A percentile compares a stretch with the other conserved stretches of the same genome.
Conservation (phyloP, 2,888 invertebrate genomes). For the Aproaerema taeniolella region DNA sequence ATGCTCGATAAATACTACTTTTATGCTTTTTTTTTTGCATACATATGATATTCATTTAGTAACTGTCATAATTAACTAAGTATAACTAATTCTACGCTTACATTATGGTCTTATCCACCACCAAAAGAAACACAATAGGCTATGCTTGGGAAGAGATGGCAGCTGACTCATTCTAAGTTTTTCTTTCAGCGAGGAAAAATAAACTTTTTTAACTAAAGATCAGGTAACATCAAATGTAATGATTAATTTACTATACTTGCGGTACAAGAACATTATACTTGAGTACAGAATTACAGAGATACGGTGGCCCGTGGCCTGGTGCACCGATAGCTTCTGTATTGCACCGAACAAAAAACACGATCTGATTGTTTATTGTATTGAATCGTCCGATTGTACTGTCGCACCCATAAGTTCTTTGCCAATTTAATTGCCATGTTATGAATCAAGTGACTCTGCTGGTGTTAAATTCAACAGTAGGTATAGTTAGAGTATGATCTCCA, state of each 20-base stretch:
- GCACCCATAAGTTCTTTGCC: conserved; percentile 21
- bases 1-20: no score
- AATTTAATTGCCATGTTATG: no score
- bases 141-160: no score
- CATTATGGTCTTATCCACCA: no score
- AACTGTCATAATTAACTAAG: no score
- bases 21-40: no score
- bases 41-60: no score
- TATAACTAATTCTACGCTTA: no score
- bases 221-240: not conserved
- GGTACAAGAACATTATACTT: not conserved
- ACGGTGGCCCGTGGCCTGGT: not conserved
- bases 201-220: not conserved
- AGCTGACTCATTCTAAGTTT: not conserved
- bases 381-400: conserved; percentile 56
- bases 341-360: conserved; percentile 50
- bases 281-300: not conserved
- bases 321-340: conserved; percentile 38
- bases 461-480: no score
- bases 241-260: not conserved
- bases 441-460: no score
- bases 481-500: no score
- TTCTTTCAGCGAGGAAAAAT: not conserved
- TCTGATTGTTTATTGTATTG: conserved; percentile 69
- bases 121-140: no score